These are phyloP conservation scores for Petrocephalus microphthalmus DNA, from an alignment of 2,113 vertebrate genomes.

Conservation along the genomic window DNA sequence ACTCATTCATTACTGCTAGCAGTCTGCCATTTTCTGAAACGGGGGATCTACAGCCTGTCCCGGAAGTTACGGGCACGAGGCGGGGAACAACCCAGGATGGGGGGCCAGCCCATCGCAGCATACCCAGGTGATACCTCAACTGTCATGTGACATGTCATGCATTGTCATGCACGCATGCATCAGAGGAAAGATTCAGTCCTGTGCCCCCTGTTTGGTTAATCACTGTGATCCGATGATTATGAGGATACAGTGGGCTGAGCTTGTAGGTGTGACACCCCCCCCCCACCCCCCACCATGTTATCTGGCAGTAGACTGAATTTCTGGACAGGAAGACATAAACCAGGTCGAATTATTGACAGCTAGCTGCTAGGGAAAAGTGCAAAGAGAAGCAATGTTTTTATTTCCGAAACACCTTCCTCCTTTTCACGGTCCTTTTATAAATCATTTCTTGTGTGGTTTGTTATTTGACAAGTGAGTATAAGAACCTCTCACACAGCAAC, in stretches of 20 bases:
- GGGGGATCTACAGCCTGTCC: too few relatives aligned
- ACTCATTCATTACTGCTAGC: background rate
- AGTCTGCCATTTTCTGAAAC: background rate
- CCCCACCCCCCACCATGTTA: background rate
- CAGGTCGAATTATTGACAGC: background rate
- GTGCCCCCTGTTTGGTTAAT: background rate
- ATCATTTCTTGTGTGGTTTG: background rate
- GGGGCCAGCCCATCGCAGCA: background rate
- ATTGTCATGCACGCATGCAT: too few relatives aligned
- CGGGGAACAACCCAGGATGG: too few relatives aligned
- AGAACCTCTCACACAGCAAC: background rate
- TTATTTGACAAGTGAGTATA: background rate
- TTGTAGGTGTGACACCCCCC: background rate
- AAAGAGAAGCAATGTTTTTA: background rate
- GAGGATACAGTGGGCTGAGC: background rate
- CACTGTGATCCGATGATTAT: background rate
- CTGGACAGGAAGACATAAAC: background rate
- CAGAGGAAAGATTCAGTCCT: background rate
- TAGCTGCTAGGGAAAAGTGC: constrained; percentile 1
- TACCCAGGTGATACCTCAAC: background rate
- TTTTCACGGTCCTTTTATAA: background rate
- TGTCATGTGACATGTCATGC: background rate
- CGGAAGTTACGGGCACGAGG: too few relatives aligned
- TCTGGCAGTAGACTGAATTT: background rate
- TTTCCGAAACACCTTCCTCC: background rate